These are phyloP conservation scores for Bolinopsis microptera DNA, from an alignment of 37 sponge, comb jelly and placozoan species.

Conservation along the genomic window DNA sequence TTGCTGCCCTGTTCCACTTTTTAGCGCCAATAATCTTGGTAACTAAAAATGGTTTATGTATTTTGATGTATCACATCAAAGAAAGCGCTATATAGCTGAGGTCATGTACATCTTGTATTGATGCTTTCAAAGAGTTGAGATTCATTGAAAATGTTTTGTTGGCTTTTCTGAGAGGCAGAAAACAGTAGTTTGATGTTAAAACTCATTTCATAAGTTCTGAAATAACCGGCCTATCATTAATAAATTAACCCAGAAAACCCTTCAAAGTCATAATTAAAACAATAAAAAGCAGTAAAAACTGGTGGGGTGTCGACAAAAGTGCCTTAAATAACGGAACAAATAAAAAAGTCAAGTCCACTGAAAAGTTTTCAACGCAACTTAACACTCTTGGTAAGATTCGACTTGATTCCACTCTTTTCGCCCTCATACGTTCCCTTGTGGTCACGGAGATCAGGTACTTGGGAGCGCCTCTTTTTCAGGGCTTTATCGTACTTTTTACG, in stretches of 20 bases:
- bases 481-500: conserved; percentile 83
- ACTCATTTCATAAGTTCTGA: background rate
- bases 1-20: no score
- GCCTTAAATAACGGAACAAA: no score
- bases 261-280: background rate
- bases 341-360: background rate
- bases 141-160: no score
- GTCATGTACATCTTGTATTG: no score
- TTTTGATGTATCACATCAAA: no score
- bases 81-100: no score
- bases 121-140: no score
- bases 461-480: conserved; percentile 71
- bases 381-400: conserved; percentile 76
- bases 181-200: no score
- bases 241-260: background rate
- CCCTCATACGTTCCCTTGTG: conserved; percentile 75
- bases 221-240: background rate
- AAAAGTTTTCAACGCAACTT: conserved; percentile 71
- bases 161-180: no score
- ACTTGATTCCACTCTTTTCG: conserved; percentile 82
- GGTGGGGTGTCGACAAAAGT: no score
- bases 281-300: background rate
- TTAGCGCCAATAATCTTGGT: no score
- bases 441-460: conserved; percentile 72
- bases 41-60: no score